A percentile compares a stretch with the other conserved stretches of the same genome.
Evolutionary conservation across 2,888 invertebrate species (phyloP).

Genomic region (Netelia inedita): DNA sequence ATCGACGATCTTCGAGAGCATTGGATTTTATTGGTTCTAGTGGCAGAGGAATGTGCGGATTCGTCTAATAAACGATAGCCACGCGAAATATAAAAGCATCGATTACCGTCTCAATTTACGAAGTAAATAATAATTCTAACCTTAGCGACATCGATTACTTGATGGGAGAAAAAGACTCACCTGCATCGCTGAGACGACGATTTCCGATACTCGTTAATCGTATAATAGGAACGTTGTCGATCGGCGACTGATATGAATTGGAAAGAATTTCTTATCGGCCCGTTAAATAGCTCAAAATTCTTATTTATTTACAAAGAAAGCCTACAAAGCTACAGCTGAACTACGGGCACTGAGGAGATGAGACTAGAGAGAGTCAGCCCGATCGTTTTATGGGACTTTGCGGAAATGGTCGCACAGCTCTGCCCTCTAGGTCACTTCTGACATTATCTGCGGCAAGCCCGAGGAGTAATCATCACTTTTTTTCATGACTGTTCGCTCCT

Average conservation of each 20-base stretch:
- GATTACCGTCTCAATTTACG: not conserved
- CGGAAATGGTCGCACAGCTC: not conserved
- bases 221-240: conserved; percentile 63
- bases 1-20: conserved; percentile 89
- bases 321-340: conserved; percentile 56
- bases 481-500: not conserved
- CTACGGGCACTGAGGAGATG: conserved; percentile 20
- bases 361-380: not conserved
- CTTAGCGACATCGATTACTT: not conserved
- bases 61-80: conserved; percentile 47
- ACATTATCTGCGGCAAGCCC: not conserved
- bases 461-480: not conserved
- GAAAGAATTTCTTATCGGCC: conserved; percentile 12
- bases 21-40: conserved; percentile 87
- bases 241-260: conserved; percentile 40
- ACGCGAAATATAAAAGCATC: conserved; percentile 19
- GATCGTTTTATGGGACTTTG: not conserved
- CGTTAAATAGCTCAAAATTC: conserved; percentile 31
- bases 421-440: not conserved
- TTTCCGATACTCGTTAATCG: conserved; percentile 36
- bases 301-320: conserved; percentile 59
- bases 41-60: conserved; percentile 86
- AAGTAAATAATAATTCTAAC: conserved; percentile 42
- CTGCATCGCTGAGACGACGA: conserved; percentile 52
- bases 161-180: conserved; percentile 37